A percentile compares a stretch with the other conserved stretches of the same genome.
Conservation (phyloP, 2,113 vertebrate species). For the Motacilla tschutschensis region DNA sequence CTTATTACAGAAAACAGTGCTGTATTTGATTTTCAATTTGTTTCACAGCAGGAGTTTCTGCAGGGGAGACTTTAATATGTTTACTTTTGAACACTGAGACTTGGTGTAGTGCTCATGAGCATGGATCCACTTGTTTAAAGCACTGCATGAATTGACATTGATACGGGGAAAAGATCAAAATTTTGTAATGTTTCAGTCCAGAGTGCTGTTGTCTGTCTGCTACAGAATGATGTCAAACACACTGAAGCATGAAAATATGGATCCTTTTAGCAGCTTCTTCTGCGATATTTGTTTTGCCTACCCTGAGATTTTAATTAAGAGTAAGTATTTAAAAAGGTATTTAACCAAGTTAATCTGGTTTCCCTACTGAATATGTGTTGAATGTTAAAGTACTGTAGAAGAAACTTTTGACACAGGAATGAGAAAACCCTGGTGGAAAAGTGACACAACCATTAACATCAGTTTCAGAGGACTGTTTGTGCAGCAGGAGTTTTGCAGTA, state of each 20-base stretch:
- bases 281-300: background rate
- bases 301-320: background rate
- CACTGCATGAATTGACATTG: background rate
- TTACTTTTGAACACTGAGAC: constrained; percentile 36
- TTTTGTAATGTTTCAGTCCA: background rate
- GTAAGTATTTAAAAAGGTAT: background rate
- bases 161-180: background rate
- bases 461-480: background rate
- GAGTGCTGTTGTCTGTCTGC: background rate
- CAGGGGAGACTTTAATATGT: constrained; percentile 31
- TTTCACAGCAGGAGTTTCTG: constrained; percentile 36
- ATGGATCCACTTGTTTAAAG: constrained; percentile 7
- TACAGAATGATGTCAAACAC: background rate
- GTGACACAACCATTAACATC: background rate
- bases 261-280: background rate
- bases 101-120: background rate
- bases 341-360: background rate
- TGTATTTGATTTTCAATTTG: constrained; percentile 51
- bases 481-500: background rate
- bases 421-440: background rate
- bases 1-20: constrained; percentile 11
- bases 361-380: background rate
- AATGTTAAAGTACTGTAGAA: background rate
- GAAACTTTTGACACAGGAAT: background rate
- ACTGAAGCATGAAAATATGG: background rate